These are phyloP conservation scores for Alethe diademata DNA, from an alignment of 2,113 vertebrate species.

Conservation along the genomic window DNA sequence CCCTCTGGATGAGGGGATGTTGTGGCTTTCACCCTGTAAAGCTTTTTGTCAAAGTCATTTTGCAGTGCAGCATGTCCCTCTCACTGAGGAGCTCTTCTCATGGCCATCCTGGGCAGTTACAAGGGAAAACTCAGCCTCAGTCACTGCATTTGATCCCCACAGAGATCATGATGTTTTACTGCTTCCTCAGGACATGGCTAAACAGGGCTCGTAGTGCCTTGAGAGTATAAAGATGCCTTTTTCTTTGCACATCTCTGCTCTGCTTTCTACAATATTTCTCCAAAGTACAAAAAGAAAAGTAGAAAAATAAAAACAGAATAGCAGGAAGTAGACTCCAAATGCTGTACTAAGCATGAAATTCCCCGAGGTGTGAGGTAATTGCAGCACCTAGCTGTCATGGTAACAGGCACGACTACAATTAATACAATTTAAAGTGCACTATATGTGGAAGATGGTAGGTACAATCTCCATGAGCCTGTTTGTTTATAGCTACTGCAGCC, in stretches of 20 bases:
- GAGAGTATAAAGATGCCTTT: background rate
- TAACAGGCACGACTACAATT: background rate
- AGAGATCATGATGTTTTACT: background rate
- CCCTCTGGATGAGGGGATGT: background rate
- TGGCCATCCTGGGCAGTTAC: background rate
- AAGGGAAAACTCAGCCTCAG: background rate
- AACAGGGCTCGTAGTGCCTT: background rate
- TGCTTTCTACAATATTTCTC: background rate
- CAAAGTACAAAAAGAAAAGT: background rate
- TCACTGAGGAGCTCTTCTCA: background rate
- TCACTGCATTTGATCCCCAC: background rate
- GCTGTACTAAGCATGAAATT: background rate
- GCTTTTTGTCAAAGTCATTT: constrained; percentile 11
- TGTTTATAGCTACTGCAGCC: background rate
- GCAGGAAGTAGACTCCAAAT: background rate
- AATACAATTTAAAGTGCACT: constrained; percentile 13
- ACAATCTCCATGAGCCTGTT: background rate
- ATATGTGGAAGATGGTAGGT: background rate
- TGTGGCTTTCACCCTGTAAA: background rate
- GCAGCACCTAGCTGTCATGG: constrained; percentile 40
- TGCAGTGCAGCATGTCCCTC: background rate
- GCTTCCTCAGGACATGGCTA: background rate
- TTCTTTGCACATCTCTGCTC: background rate
- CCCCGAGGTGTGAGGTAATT: background rate
- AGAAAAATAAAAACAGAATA: constrained; percentile 7